Evolutionary conservation across 2,888 invertebrate genomes (phyloP).

Genomic region (Melinaea marsaeus): DNA sequence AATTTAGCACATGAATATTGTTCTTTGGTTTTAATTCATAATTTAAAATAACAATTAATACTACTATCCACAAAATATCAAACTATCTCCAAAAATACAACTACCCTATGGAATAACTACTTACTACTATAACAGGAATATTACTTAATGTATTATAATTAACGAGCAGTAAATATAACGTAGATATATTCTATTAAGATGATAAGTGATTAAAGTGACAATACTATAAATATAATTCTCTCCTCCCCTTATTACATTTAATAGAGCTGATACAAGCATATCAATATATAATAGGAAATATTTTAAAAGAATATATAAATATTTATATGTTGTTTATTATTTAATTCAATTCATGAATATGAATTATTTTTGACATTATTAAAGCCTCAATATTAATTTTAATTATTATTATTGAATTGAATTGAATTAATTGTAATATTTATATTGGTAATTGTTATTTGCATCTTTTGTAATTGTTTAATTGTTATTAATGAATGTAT

Average conservation of each 20-base stretch:
- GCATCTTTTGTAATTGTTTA: too few species aligned
- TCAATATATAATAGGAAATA: too few species aligned
- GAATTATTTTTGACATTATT: too few species aligned
- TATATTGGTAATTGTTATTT: too few species aligned
- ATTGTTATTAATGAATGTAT: too few species aligned
- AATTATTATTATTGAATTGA: too few species aligned
- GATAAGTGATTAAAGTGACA: neutral
- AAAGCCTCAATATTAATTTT: too few species aligned
- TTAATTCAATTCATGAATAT: too few species aligned
- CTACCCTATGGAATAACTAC: constrained; percentile 16
- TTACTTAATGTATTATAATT: constrained; percentile 21
- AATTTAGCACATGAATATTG: constrained; percentile 44
- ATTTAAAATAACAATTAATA: neutral
- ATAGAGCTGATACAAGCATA: neutral
- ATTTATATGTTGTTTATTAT: too few species aligned
- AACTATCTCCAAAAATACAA: constrained; percentile 21
- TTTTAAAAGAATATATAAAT: too few species aligned
- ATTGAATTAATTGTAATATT: too few species aligned
- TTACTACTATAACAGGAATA: constrained; percentile 23
- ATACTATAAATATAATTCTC: neutral
- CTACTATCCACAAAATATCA: constrained; percentile 9
- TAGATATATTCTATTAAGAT: neutral
- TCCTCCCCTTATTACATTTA: neutral
- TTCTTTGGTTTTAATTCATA: constrained; percentile 52
- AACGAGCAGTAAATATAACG: constrained; percentile 23